Evolutionary conservation across 2,113 vertebrate genomes (phyloP).

Genomic region (Pardalotus punctatus): DNA sequence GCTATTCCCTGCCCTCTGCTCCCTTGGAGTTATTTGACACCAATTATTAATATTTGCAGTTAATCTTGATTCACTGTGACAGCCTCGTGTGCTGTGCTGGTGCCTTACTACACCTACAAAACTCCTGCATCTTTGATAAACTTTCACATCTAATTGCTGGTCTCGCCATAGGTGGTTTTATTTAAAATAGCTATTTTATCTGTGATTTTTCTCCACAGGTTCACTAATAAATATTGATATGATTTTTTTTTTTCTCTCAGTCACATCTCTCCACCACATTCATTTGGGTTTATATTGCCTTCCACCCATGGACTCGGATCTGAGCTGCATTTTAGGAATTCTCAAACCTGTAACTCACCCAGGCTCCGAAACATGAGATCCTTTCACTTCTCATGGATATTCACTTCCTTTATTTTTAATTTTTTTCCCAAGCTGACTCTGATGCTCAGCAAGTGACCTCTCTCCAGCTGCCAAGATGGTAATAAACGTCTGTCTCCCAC

Average conservation of each 20-base stretch:
- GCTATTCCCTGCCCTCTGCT: neutral
- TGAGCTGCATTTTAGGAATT: neutral
- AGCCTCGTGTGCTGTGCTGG: neutral
- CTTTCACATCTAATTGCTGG: neutral
- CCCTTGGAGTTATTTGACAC: neutral
- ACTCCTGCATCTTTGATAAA: neutral
- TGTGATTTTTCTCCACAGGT: neutral
- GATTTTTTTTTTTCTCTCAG: neutral
- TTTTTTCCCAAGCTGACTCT: constrained; percentile 44
- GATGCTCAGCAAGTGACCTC: constrained; percentile 60
- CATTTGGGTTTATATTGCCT: neutral
- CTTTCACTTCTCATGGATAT: neutral
- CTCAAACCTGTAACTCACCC: neutral
- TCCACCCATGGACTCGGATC: neutral
- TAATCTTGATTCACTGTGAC: neutral
- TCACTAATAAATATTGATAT: neutral
- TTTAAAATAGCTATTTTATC: neutral
- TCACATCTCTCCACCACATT: neutral
- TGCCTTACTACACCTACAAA: neutral
- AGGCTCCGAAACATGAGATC: fast-evolving
- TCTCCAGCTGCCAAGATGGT: constrained; percentile 80
- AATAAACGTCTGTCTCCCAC: constrained; percentile 88
- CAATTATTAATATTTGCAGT: neutral
- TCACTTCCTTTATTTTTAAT: neutral
- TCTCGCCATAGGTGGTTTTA: neutral